Evolutionary conservation across 2,888 invertebrate species (phyloP).

Genomic region (Melolontha melolontha): DNA sequence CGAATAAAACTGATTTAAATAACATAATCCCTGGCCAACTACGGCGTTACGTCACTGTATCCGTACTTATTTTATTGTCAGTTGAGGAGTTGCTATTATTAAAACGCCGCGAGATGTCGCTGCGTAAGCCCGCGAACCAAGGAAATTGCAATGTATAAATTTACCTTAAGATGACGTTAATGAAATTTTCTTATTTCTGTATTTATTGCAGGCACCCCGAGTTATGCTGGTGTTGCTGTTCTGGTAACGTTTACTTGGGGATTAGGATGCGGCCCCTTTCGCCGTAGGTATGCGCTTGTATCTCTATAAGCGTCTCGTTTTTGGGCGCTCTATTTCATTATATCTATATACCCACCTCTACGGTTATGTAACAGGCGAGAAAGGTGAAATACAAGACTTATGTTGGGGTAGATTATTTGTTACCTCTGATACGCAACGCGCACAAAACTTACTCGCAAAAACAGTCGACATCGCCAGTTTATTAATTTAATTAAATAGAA

Average conservation of each 20-base stretch:
- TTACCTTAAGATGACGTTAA: slow-evolving; percentile 71
- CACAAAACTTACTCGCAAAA: slow-evolving; percentile 45
- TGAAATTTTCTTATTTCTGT: slow-evolving; percentile 69
- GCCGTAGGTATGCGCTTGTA: slow-evolving; percentile 30
- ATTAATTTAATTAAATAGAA: slow-evolving; percentile 53
- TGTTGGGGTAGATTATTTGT: slow-evolving; percentile 58
- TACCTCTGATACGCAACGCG: slow-evolving; percentile 47
- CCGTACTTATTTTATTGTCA: slow-evolving; percentile 13
- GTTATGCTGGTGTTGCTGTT: slow-evolving; percentile 53
- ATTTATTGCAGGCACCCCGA: slow-evolving; percentile 62
- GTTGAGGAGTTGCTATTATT: slow-evolving; percentile 55
- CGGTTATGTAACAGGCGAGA: slow-evolving; percentile 35
- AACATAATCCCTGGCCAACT: slow-evolving; percentile 58
- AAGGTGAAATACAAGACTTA: slow-evolving; percentile 56
- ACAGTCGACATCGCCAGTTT: slow-evolving; percentile 49
- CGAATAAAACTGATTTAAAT: slow-evolving; percentile 64
- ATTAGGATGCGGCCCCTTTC: slow-evolving; percentile 55
- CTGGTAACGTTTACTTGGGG: slow-evolving; percentile 54
- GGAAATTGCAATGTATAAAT: slow-evolving; percentile 70
- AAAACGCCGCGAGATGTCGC: slow-evolving; percentile 62
- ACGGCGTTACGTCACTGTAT: slow-evolving; percentile 13
- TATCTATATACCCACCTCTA: background rate
- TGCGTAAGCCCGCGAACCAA: slow-evolving; percentile 61
- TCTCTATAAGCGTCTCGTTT: slow-evolving; percentile 49
- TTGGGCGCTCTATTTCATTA: slow-evolving; percentile 57